Evolutionary conservation across 2,888 invertebrate genomes (phyloP).

Genomic region (Sicus ferrugineus): DNA sequence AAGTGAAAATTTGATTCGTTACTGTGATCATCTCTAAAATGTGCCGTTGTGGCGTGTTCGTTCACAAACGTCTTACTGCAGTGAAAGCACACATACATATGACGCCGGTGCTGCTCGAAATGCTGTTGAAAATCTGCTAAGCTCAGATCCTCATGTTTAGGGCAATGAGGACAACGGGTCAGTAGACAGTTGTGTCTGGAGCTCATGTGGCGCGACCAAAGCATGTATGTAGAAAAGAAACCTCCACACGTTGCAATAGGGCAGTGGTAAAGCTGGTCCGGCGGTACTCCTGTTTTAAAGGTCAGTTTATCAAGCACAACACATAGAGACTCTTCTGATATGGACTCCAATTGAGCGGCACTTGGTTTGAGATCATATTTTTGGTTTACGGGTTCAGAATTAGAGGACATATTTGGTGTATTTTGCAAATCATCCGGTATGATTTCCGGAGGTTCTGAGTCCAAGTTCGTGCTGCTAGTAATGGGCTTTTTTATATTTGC

Average conservation of each 20-base stretch:
- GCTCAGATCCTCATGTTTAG: conserved; percentile 19
- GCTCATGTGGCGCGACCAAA: conserved; percentile 45
- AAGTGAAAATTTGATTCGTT: conserved; percentile 29
- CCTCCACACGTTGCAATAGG: conserved; percentile 41
- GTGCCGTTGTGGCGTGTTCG: conserved; percentile 25
- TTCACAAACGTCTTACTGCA: conserved; percentile 37
- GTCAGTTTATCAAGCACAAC: conserved; percentile 39
- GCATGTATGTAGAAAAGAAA: conserved; percentile 43
- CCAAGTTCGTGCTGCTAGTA: not conserved
- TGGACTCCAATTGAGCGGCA: conserved; percentile 22
- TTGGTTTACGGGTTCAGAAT: not conserved
- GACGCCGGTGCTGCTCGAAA: conserved; percentile 42
- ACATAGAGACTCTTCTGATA: conserved; percentile 37
- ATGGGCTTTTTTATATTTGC: not conserved
- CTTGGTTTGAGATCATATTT: conserved; percentile 37
- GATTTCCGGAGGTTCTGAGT: no score
- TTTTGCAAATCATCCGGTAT: no score
- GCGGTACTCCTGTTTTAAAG: conserved; percentile 39
- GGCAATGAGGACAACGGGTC: conserved; percentile 43
- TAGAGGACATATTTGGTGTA: no score
- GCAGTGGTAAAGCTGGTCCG: conserved; percentile 45
- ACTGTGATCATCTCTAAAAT: conserved; percentile 31
- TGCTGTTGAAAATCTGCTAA: conserved; percentile 39
- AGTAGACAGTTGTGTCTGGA: conserved; percentile 40
- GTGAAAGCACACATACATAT: conserved; percentile 42